Conservation (phyloP, 2,797 vertebrate genomes). For the Pitangus sulphuratus region DNA sequence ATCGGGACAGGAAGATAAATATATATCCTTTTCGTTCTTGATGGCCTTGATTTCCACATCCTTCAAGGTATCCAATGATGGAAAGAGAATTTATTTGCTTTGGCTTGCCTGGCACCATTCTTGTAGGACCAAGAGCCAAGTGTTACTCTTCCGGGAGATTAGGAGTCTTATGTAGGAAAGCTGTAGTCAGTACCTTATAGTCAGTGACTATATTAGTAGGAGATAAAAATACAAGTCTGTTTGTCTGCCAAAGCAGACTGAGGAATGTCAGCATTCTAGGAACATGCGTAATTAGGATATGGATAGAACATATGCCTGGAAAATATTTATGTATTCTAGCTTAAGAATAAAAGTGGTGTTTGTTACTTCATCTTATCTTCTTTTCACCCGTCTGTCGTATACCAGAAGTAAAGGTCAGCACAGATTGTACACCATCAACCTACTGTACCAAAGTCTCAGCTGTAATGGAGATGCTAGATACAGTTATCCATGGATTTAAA, state of each 20-base stretch:
- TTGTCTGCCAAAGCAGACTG: conserved; percentile 46
- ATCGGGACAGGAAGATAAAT: not conserved
- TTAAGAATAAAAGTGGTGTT: not conserved
- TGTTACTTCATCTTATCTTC: not conserved
- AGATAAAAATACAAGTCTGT: conserved; percentile 14
- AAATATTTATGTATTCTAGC: not conserved
- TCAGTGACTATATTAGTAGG: not conserved
- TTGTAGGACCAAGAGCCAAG: not conserved
- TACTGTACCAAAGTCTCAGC: not conserved
- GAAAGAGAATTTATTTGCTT: not conserved
- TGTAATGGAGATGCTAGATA: not conserved
- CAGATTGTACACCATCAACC: not conserved
- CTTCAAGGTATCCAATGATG: not conserved
- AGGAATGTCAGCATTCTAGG: conserved; percentile 31
- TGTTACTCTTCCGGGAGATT: not conserved
- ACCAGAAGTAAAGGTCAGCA: not conserved
- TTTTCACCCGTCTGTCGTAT: not conserved
- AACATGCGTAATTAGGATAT: conserved; percentile 1
- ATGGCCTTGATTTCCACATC: not conserved
- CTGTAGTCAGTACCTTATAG: not conserved
- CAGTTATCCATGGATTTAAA: not conserved
- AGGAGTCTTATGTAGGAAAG: not conserved
- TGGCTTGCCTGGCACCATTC: not conserved
- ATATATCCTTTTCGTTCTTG: not conserved
- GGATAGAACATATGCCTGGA: not conserved